Evolutionary conservation across 2,113 vertebrate genomes (phyloP).

Genomic region (Corydoras maculifer): DNA sequence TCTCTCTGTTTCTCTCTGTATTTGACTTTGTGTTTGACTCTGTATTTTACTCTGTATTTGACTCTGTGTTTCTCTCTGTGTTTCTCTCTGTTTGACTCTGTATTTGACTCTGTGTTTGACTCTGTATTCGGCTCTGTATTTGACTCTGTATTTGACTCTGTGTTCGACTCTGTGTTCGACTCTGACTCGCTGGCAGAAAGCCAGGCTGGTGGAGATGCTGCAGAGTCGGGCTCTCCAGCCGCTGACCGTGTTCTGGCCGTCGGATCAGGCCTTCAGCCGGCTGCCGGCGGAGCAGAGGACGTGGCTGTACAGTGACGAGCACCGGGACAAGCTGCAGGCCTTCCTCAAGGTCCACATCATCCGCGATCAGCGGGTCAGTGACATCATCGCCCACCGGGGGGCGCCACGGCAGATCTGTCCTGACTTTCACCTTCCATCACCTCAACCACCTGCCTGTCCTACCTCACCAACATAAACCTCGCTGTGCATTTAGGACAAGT

Average conservation of each 20-base stretch:
- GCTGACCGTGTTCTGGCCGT: slow-evolving; percentile 90
- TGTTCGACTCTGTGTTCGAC: background rate
- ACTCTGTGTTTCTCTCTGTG: background rate
- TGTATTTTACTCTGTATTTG: background rate
- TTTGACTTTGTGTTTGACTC: too few relatives aligned
- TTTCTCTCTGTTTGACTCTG: background rate
- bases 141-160: background rate
- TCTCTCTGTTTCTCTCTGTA: too few relatives aligned
- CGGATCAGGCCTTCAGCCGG: slow-evolving; percentile 69
- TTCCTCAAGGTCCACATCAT: slow-evolving; percentile 81
- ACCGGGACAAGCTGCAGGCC: slow-evolving; percentile 72
- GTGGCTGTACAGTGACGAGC: slow-evolving; percentile 79
- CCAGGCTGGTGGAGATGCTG: slow-evolving; percentile 70
- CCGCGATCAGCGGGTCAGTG: slow-evolving; percentile 65
- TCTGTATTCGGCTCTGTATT: background rate
- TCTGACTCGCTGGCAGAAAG: slow-evolving; percentile 56
- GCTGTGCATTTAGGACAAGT: too few relatives aligned
- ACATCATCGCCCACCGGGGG: background rate
- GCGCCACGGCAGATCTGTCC: too few relatives aligned
- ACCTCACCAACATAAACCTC: too few relatives aligned
- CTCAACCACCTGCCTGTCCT: too few relatives aligned
- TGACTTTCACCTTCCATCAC: too few relatives aligned
- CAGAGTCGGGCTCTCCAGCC: slow-evolving; percentile 66
- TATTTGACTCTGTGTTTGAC: background rate
- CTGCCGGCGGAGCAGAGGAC: slow-evolving; percentile 65